Percentiles rank a stretch among this genome's conserved stretches.
These are phyloP conservation scores for Tanaodytes sp. DNA, from an alignment of 2,888 invertebrate genomes.

Conservation along the genomic window DNA sequence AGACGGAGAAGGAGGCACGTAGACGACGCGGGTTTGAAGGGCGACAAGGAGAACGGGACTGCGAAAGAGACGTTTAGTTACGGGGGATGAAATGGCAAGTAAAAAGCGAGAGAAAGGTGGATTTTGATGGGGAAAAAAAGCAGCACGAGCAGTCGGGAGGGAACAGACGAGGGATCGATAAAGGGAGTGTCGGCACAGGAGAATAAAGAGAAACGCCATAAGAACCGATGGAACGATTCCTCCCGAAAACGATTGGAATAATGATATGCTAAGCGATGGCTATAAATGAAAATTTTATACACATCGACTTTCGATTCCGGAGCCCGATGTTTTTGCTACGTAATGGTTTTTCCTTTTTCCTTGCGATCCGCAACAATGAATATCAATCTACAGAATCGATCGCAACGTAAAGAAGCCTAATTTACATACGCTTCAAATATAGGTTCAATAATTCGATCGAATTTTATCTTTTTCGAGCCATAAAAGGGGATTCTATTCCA, in stretches of 20 bases:
- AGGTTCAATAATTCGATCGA: no score
- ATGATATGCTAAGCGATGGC: constrained; percentile 52
- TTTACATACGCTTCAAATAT: no score
- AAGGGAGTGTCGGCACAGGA: constrained; percentile 70
- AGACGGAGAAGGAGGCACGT: constrained; percentile 41
- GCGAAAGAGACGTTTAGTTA: constrained; percentile 49
- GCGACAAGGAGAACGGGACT: constrained; percentile 45
- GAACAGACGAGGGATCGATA: constrained; percentile 66
- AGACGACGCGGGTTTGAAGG: constrained; percentile 27
- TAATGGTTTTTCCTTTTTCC: not conserved
- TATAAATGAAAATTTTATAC: constrained; percentile 54
- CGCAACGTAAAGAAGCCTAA: no score
- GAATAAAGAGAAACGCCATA: no score
- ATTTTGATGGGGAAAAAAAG: constrained; percentile 42
- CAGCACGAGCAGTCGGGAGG: constrained; percentile 52
- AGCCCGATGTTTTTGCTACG: constrained; percentile 18
- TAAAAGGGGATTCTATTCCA: no score
- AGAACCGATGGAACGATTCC: constrained; percentile 51
- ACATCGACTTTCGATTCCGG: constrained; percentile 40
- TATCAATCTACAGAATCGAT: constrained; percentile 20
- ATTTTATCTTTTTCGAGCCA: no score
- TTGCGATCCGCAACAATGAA: not conserved
- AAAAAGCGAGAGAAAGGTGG: constrained; percentile 48
- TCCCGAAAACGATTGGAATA: constrained; percentile 60
- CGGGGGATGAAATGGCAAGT: constrained; percentile 48